Evolutionary conservation across 2,797 vertebrate genomes (phyloP), one percentile per base, ranked within the genome.

Genomic region (Monodelphis domestica): DNA sequence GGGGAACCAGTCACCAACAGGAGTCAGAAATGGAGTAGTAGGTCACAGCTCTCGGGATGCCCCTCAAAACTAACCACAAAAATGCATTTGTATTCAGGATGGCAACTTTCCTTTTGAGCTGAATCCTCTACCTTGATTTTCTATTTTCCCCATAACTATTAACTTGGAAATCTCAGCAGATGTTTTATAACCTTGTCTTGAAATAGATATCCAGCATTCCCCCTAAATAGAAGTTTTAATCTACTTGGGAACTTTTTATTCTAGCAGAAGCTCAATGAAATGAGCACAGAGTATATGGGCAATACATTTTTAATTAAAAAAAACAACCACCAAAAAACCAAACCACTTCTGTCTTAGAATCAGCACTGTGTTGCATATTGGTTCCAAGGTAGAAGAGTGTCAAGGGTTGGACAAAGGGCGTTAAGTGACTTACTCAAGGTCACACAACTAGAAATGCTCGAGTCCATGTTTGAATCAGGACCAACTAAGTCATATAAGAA

Each of bases 191-290:
- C 54, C 51, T 91, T 87, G 63, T 30, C 52, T 89, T 30, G 50
- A 95, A 84, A 70, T 91, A 91, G 87, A 57, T 45, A 30, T 45
- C 53, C 89, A 63, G 9, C 89, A 30, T 89, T 87, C 38, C 50
- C 91, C 92, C 45, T 88, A n/a, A 96, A 94, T n/a, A 17, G 21
- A 29, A 54, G 90, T 50, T 57, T 95, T 70, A 52, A 95, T 93
- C 92, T 56, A 59, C n/a, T 14, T 91, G 56, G 84, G 14, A 63
- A 90, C 70, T 51, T 92, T 93, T 93, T 93, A 54, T 57, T 26
- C 21, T 88, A 3, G 90, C 56, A 93, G 0, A 93, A 70, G 38
- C 89, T 91, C 87, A 24, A 93, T 89, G 53, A 91, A 70, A 30
- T 93, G 63, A 89, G 50, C 5, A 12, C 4, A 45, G 24, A 84